These are phyloP conservation scores for Hirtodrosophila confusa DNA, from an alignment of 2,888 invertebrate genomes.

Conservation along the genomic window DNA sequence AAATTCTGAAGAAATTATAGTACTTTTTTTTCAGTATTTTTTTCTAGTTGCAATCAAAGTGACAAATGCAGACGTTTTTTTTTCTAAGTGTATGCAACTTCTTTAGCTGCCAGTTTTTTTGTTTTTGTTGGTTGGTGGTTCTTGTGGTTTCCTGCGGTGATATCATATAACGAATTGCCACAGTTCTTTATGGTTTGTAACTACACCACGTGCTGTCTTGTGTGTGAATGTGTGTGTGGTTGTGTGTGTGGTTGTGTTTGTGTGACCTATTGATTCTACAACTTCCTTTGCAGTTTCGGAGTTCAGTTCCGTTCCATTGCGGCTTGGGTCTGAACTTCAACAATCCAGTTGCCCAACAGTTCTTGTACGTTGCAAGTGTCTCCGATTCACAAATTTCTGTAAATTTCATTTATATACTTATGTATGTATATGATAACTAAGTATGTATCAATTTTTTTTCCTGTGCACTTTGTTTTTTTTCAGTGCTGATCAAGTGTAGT, in stretches of 20 bases:
- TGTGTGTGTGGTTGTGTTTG: conserved; percentile 27
- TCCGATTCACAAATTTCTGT: background rate
- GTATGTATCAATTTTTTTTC: background rate
- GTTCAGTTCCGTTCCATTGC: conserved; percentile 38
- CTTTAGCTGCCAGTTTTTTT: conserved; percentile 12
- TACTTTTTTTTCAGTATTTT: conserved; percentile 8
- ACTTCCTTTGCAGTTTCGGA: conserved; percentile 58
- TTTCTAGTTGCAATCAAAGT: conserved; percentile 36
- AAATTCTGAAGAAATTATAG: conserved; percentile 5
- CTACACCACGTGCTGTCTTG: conserved; percentile 53
- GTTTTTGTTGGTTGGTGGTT: conserved; percentile 36
- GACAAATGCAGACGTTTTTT: conserved; percentile 14
- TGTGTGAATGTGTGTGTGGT: conserved; percentile 10
- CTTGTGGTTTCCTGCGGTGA: conserved; percentile 76
- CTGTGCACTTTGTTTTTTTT: conserved; percentile 8
- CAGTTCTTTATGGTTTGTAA: conserved; percentile 22
- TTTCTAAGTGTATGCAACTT: conserved; percentile 20
- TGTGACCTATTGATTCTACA: conserved; percentile 76
- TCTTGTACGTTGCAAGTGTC: conserved; percentile 34
- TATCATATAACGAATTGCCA: conserved; percentile 68
- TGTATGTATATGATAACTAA: too few relatives aligned
- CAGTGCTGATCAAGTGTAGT: too few relatives aligned
- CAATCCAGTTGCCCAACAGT: conserved; percentile 28
- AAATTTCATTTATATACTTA: too few relatives aligned
- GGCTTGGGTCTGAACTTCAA: conserved; percentile 13